Percentiles rank a stretch among this genome's conserved stretches.
Evolutionary conservation across 2,888 invertebrate genomes (phyloP).

Genomic region (Zhuqinia jingwanae): DNA sequence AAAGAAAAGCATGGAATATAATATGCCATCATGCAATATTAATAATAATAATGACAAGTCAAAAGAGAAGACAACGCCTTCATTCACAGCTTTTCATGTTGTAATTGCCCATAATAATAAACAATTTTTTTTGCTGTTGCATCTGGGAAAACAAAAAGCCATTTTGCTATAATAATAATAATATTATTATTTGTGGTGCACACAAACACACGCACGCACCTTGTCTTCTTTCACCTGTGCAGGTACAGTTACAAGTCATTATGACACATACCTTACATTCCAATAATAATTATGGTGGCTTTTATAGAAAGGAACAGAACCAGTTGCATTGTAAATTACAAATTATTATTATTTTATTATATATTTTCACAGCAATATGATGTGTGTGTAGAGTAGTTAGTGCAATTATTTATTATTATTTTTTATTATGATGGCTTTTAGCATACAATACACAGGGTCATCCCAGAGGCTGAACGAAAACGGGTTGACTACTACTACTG

Average conservation of each 20-base stretch:
- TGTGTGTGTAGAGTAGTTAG: neutral
- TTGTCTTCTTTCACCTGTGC: neutral
- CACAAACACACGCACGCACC: too few relatives aligned
- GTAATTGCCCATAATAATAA: slow-evolving; percentile 40
- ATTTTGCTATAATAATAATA: neutral
- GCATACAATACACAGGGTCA: slow-evolving; percentile 44
- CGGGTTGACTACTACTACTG: slow-evolving; percentile 29
- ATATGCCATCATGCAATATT: too few relatives aligned
- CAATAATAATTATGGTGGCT: too few relatives aligned
- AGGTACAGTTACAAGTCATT: neutral
- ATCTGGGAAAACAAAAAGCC: slow-evolving; percentile 12
- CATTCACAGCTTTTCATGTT: slow-evolving; percentile 39
- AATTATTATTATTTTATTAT: slow-evolving; percentile 32
- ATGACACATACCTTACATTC: too few relatives aligned
- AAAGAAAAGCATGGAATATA: neutral
- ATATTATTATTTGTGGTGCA: too few relatives aligned
- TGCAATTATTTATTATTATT: slow-evolving; percentile 34
- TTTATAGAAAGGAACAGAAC: neutral
- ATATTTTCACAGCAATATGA: neutral
- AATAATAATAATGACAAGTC: too few relatives aligned
- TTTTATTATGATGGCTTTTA: slow-evolving; percentile 23
- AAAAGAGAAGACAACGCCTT: slow-evolving; percentile 46
- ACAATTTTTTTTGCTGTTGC: neutral
- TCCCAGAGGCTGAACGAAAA: slow-evolving; percentile 46
- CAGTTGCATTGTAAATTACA: slow-evolving; percentile 16